These are phyloP conservation scores for Epirrhoe tristata DNA, from an alignment of 2,888 invertebrate genomes.

Conservation along the genomic window DNA sequence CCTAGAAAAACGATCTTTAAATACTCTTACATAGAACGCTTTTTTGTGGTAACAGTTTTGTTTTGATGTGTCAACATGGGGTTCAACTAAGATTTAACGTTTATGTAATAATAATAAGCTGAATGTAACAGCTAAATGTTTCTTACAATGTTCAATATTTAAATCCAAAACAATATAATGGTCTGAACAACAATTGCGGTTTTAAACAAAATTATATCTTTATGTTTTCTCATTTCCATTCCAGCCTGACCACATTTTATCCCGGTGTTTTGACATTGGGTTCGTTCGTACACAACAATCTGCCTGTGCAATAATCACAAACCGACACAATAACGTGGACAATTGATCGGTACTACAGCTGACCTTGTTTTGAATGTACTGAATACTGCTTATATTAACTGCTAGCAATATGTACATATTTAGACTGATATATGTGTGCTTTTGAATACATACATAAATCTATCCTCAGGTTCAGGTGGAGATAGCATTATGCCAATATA, in stretches of 20 bases:
- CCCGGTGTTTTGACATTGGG: conserved; percentile 3
- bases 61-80: no score
- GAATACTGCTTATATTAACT: no score
- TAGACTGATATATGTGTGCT: neutral
- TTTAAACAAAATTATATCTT: conserved; percentile 4
- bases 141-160: conserved; percentile 17
- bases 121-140: no score
- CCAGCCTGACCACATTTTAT: conserved; percentile 10
- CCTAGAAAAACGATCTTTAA: no score
- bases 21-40: no score
- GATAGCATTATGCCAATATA: conserved; percentile 16
- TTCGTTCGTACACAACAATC: neutral
- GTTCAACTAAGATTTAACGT: no score
- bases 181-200: conserved; percentile 6
- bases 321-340: conserved; percentile 28
- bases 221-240: conserved; percentile 18
- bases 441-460: conserved; percentile 14
- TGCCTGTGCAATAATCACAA: conserved; percentile 33
- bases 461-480: conserved; percentile 10
- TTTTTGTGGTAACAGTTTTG: no score
- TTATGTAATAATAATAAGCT: no score
- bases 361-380: conserved; percentile 36
- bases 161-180: conserved; percentile 6
- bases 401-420: conserved; percentile 15
- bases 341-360: conserved; percentile 31